Percentiles rank a stretch among this genome's conserved stretches.
phyloP scores from a whole-genome alignment of 2,888 invertebrate genomes.

The Eupithecia tripunctaria region DNA sequence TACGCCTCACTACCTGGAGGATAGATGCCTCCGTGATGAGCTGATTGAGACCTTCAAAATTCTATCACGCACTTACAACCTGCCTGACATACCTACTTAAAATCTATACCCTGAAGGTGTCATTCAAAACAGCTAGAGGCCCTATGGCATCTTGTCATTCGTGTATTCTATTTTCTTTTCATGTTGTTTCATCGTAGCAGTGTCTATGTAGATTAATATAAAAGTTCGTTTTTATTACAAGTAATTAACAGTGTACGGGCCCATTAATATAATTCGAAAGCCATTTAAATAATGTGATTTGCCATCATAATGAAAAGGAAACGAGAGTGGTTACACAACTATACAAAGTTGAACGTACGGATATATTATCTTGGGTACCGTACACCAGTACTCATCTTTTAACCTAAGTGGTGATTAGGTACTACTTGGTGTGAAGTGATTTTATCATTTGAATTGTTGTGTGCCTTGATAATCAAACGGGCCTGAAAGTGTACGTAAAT shows the following conservation, averaged over 20 bases:
- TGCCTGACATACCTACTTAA: too few species aligned
- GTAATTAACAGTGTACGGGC: background rate
- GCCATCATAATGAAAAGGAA: background rate
- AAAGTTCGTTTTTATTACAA: too few species aligned
- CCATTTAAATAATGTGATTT: slow-evolving; percentile 8
- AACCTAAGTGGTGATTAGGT: slow-evolving; percentile 9
- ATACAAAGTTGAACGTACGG: slow-evolving; percentile 8
- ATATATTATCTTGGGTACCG: background rate
- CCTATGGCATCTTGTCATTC: too few species aligned
- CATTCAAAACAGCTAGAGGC: too few species aligned
- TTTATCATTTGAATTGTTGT: background rate
- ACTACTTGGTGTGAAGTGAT: background rate
- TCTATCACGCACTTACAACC: too few species aligned
- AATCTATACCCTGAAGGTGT: too few species aligned
- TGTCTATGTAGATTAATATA: too few species aligned
- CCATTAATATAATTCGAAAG: background rate
- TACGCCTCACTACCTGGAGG: too few species aligned
- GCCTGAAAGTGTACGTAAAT: slow-evolving; percentile 15
- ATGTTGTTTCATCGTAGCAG: too few species aligned
- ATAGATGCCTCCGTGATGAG: too few species aligned
- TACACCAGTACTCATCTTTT: background rate
- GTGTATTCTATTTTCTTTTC: too few species aligned
- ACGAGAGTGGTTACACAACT: background rate
- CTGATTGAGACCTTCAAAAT: too few species aligned
- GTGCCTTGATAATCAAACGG: background rate